Conservation (phyloP, 1,140 invertebrate species). For the Eumeta japonica region DNA sequence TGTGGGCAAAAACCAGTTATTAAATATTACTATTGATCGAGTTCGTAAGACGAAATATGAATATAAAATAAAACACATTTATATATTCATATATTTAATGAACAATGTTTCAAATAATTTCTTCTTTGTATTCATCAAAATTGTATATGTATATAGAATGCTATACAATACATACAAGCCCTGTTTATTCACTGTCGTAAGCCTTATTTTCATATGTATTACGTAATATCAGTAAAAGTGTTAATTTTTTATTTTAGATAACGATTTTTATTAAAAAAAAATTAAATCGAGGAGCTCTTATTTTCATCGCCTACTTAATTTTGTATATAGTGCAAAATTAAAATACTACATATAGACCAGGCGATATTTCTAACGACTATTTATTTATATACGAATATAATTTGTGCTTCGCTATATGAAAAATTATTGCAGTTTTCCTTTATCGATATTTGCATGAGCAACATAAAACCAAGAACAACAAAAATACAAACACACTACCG, state of each 20-base stretch:
- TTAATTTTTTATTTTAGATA: not conserved
- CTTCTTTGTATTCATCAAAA: slow-evolving; percentile 45
- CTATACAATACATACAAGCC: slow-evolving; percentile 49
- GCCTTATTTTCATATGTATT: slow-evolving; percentile 37
- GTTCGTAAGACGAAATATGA: too few species aligned
- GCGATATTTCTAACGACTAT: slow-evolving; percentile 3
- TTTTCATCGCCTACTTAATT: not conserved
- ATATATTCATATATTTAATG: too few species aligned
- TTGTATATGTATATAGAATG: slow-evolving; percentile 50
- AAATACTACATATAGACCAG: not conserved
- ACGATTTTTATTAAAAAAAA: not conserved
- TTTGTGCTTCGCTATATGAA: not conserved
- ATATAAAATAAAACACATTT: too few species aligned
- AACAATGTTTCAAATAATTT: slow-evolving; percentile 51
- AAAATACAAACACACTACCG: too few species aligned
- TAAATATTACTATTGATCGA: too few species aligned
- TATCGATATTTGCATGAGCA: too few species aligned
- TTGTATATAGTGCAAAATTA: not conserved
- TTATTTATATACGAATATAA: slow-evolving; percentile 4
- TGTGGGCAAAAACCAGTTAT: too few species aligned
- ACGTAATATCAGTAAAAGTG: not conserved
- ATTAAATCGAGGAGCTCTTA: not conserved
- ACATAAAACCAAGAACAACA: too few species aligned
- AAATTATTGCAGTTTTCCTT: not conserved
- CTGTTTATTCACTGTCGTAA: slow-evolving; percentile 48